Evolutionary conservation across 1,140 invertebrate genomes (phyloP).

Genomic region (Cecropterus lyciades): DNA sequence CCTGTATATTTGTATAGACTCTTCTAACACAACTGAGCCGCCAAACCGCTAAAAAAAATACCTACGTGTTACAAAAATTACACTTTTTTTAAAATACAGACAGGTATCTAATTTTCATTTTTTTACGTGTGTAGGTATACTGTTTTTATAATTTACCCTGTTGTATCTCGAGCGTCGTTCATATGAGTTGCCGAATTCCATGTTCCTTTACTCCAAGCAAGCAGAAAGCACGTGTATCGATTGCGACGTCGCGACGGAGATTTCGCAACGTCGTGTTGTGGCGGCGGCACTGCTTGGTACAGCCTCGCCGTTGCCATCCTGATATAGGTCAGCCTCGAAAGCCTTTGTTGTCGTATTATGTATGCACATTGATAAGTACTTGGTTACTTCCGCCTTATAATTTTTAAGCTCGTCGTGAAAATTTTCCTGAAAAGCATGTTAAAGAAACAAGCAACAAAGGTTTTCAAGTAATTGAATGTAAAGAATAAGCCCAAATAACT

Average conservation of each 20-base stretch:
- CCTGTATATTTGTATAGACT: too few relatives aligned
- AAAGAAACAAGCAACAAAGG: too few relatives aligned
- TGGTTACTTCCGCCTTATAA: neutral
- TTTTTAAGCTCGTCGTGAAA: too few relatives aligned
- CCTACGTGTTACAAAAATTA: too few relatives aligned
- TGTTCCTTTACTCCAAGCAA: slow-evolving; percentile 21
- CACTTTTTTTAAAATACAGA: too few relatives aligned
- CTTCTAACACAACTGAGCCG: too few relatives aligned
- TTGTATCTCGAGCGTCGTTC: slow-evolving; percentile 72
- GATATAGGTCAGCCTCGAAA: slow-evolving; percentile 63
- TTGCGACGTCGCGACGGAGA: slow-evolving; percentile 44
- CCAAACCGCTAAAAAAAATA: too few relatives aligned
- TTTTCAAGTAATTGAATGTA: too few relatives aligned
- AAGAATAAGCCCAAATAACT: too few relatives aligned
- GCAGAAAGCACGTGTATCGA: slow-evolving; percentile 56
- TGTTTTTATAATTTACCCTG: slow-evolving; percentile 52
- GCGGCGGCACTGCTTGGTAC: slow-evolving; percentile 54
- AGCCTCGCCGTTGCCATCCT: slow-evolving; percentile 37
- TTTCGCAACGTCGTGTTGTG: slow-evolving; percentile 46
- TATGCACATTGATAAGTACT: neutral
- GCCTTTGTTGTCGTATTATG: neutral
- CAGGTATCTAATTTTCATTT: too few relatives aligned
- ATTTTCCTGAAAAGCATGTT: too few relatives aligned
- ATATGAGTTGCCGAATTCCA: slow-evolving; percentile 68
- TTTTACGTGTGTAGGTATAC: slow-evolving; percentile 1